These are phyloP conservation scores for Rapana venosa DNA, from an alignment of 2,888 invertebrate genomes.

Conservation along the genomic window DNA sequence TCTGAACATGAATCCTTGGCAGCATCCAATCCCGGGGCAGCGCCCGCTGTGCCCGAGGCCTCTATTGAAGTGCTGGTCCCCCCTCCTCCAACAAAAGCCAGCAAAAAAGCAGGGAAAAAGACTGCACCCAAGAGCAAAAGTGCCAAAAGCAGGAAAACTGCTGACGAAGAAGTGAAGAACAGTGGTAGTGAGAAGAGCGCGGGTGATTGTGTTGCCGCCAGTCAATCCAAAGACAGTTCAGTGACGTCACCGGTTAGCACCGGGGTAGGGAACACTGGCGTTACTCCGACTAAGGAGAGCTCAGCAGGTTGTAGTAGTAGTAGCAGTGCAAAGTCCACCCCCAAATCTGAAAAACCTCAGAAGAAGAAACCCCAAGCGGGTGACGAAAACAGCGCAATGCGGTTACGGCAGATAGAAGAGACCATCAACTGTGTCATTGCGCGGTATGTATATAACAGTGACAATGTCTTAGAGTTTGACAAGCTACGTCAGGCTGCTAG, in stretches of 20 bases:
- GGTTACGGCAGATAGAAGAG: constrained; percentile 37
- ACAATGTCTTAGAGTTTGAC: constrained; percentile 25
- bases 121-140: constrained; percentile 35
- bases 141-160: constrained; percentile 13
- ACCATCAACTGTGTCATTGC: constrained; percentile 50
- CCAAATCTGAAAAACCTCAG: constrained; percentile 44
- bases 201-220: not conserved
- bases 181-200: constrained; percentile 17
- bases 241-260: not conserved
- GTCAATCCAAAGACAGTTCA: not conserved
- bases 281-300: not conserved
- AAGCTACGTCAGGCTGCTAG: not conserved
- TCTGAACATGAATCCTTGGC: constrained; percentile 23
- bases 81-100: not conserved
- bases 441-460: constrained; percentile 48
- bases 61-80: not conserved
- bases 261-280: not conserved
- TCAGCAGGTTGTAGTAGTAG: not conserved
- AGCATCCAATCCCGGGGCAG: constrained; percentile 27
- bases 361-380: constrained; percentile 46
- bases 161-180: not conserved
- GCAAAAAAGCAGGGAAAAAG: constrained; percentile 23
- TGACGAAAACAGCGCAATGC: constrained; percentile 43
- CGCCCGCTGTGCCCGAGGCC: not conserved
- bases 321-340: not conserved